These are phyloP conservation scores for Meriones unguiculatus DNA, from an alignment of 2,113 vertebrate species.

Conservation along the genomic window DNA sequence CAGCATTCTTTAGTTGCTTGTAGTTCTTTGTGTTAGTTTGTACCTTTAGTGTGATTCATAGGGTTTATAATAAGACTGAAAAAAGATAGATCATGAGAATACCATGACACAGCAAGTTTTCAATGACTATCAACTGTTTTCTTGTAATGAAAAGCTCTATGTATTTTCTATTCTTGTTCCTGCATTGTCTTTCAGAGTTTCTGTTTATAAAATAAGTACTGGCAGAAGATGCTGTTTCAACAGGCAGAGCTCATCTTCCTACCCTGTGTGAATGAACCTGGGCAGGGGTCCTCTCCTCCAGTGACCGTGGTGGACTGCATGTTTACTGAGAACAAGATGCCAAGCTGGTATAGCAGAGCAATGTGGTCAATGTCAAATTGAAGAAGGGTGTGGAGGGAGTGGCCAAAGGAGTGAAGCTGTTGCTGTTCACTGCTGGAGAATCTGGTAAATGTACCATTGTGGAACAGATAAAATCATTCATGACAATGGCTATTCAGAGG, in stretches of 20 bases:
- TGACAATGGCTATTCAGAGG: not conserved
- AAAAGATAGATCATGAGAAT: not conserved
- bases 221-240: not conserved
- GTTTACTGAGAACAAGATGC: not conserved
- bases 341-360: not conserved
- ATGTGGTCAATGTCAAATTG: not conserved
- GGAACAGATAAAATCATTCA: not conserved
- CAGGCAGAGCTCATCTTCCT: not conserved
- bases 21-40: not conserved
- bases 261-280: not conserved
- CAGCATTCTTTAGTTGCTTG: not conserved
- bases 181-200: slow-evolving; percentile 17
- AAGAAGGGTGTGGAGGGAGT: not conserved
- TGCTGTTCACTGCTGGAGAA: not conserved
- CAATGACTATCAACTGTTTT: not conserved
- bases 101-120: not conserved
- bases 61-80: not conserved
- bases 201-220: not conserved
- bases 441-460: not conserved
- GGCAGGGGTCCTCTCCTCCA: not conserved
- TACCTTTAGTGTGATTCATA: not conserved
- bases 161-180: not conserved
- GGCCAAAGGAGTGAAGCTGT: not conserved
- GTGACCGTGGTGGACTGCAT: not conserved
- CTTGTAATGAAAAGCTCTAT: not conserved